Evolutionary conservation across 1,140 invertebrate genomes (phyloP).

Genomic region (Drosophila grimshawi): DNA sequence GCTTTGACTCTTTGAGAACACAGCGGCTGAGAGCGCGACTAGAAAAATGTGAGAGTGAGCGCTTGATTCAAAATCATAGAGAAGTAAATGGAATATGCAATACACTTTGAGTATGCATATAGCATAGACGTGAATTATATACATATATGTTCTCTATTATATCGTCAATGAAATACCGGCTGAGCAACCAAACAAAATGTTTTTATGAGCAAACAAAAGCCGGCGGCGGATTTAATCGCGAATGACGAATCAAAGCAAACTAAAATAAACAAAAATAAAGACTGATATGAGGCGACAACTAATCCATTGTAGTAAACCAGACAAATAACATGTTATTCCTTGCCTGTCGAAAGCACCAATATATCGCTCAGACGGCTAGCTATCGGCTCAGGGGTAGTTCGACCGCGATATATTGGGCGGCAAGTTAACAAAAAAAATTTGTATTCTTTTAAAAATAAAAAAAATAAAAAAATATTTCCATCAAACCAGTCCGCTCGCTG

Average conservation of each 20-base stretch:
- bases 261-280: conserved; percentile 9
- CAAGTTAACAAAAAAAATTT: too few species aligned
- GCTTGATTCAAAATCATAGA: background rate
- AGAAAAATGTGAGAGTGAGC: background rate
- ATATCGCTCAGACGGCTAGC: too few species aligned
- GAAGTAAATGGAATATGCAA: too few species aligned
- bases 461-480: too few species aligned
- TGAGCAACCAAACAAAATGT: conserved; percentile 20
- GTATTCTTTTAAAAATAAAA: too few species aligned
- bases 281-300: conserved; percentile 3
- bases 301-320: background rate
- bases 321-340: background rate
- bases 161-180: background rate
- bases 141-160: background rate
- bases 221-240: background rate
- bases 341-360: too few species aligned
- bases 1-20: background rate
- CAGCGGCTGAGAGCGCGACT: background rate
- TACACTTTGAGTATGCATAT: background rate
- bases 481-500: too few species aligned
- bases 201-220: conserved; percentile 1
- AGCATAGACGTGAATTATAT: background rate
- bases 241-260: background rate
- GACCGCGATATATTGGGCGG: too few species aligned
- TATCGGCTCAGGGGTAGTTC: too few species aligned